phyloP scores from a whole-genome alignment of 2,888 invertebrate genomes.

The Platynereis dumerilii region DNA sequence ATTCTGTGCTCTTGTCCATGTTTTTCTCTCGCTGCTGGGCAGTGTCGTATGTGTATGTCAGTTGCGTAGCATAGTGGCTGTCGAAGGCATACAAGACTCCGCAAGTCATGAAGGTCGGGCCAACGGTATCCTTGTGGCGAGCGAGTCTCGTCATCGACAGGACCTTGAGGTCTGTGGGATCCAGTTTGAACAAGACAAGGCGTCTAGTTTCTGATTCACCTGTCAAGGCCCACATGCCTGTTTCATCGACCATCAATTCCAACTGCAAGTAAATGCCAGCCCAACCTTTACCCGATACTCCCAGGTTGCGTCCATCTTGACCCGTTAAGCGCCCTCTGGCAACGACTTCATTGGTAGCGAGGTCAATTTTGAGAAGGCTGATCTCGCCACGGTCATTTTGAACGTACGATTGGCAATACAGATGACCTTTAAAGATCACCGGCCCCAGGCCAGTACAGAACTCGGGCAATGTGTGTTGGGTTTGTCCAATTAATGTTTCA shows the following conservation, averaged over 20 bases:
- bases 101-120: slow-evolving; percentile 1
- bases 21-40: not conserved
- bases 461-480: not conserved
- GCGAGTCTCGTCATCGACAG: not conserved
- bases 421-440: not conserved
- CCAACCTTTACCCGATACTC: slow-evolving; percentile 2
- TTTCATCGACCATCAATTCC: slow-evolving; percentile 2
- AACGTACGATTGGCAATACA: not conserved
- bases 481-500: not conserved
- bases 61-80: not conserved
- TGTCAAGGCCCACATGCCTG: slow-evolving; percentile 3
- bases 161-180: not conserved
- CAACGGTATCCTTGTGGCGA: not conserved
- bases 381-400: not conserved
- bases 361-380: not conserved
- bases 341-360: not conserved
- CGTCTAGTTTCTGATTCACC: not conserved
- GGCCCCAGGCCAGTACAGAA: slow-evolving; percentile 1
- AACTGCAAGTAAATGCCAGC: slow-evolving; percentile 6
- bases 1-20: not conserved
- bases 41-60: slow-evolving; percentile 5
- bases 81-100: not conserved
- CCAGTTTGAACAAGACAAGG: not conserved
- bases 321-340: slow-evolving; percentile 1
- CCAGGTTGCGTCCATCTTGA: not conserved